A percentile compares a stretch with the other conserved stretches of the same genome.
Conservation (phyloP, 2,113 vertebrate species). For the Phyllostomus discolor region DNA sequence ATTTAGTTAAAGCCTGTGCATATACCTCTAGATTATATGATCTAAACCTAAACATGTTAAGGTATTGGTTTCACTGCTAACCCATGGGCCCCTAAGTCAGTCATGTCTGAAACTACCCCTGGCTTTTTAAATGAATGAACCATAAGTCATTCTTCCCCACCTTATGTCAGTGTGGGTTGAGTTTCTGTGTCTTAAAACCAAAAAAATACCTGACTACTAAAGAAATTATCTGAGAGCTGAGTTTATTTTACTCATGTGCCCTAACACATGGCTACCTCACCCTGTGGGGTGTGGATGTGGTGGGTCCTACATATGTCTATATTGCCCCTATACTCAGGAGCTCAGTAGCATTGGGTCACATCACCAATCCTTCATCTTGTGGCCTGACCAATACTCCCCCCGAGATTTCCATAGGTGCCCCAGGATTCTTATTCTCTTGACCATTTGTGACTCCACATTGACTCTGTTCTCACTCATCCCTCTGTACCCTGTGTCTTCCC, state of each 20-base stretch:
- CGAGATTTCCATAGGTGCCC: not conserved
- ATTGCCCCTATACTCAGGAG: not conserved
- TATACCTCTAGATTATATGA: not conserved
- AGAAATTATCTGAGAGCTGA: not conserved
- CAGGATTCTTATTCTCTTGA: no score
- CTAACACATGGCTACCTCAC: not conserved
- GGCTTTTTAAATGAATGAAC: not conserved
- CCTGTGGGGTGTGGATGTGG: not conserved
- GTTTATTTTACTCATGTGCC: no score
- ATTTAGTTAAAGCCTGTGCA: not conserved
- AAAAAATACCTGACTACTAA: not conserved
- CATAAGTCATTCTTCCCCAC: not conserved
- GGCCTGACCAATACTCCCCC: not conserved
- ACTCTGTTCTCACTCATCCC: not conserved
- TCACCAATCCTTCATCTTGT: not conserved
- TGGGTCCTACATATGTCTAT: not conserved
- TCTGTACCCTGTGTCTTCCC: not conserved
- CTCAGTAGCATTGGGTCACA: not conserved
- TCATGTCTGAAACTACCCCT: not conserved
- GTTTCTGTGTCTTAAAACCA: not conserved
- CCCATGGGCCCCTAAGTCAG: not conserved
- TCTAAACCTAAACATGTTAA: not conserved
- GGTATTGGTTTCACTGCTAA: not conserved
- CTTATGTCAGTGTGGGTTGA: not conserved
- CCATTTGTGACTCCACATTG: not conserved